These are phyloP conservation scores for Myotis yumanensis DNA, from an alignment of 2,113 vertebrate species.

Conservation along the genomic window DNA sequence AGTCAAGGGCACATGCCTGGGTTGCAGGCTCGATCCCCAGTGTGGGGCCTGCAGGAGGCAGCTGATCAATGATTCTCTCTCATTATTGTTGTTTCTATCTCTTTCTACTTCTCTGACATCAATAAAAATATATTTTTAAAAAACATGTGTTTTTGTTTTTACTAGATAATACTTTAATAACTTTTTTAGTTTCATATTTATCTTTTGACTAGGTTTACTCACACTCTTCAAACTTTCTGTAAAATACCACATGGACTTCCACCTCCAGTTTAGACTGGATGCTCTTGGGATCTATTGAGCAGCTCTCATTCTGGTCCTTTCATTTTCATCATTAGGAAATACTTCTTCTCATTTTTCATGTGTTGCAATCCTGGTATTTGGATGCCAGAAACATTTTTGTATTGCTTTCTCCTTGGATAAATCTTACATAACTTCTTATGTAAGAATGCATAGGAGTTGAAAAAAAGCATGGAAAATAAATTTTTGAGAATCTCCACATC, in stretches of 20 bases:
- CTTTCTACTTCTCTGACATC: too few relatives aligned
- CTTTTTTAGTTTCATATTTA: background rate
- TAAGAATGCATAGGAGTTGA: background rate
- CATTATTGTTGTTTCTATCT: too few relatives aligned
- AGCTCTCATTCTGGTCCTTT: background rate
- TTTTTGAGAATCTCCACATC: background rate
- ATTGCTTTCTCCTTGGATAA: background rate
- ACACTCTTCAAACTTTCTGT: background rate
- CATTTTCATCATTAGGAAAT: background rate
- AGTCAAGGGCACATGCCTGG: too few relatives aligned
- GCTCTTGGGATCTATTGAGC: background rate
- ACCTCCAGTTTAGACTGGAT: background rate
- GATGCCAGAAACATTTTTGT: background rate
- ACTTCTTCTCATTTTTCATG: background rate
- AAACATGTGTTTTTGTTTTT: background rate
- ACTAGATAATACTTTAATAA: background rate
- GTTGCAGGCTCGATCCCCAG: too few relatives aligned
- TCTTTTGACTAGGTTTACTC: background rate
- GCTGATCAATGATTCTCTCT: too few relatives aligned
- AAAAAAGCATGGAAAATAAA: background rate
- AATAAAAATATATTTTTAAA: too few relatives aligned
- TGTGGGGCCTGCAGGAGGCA: too few relatives aligned
- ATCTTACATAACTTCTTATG: slow-evolving; percentile 7
- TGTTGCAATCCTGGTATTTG: background rate
- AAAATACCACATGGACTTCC: background rate